Evolutionary conservation across 2,113 vertebrate genomes (phyloP), one percentile per base, ranked within the genome.

Genomic region (Calypte anna): DNA sequence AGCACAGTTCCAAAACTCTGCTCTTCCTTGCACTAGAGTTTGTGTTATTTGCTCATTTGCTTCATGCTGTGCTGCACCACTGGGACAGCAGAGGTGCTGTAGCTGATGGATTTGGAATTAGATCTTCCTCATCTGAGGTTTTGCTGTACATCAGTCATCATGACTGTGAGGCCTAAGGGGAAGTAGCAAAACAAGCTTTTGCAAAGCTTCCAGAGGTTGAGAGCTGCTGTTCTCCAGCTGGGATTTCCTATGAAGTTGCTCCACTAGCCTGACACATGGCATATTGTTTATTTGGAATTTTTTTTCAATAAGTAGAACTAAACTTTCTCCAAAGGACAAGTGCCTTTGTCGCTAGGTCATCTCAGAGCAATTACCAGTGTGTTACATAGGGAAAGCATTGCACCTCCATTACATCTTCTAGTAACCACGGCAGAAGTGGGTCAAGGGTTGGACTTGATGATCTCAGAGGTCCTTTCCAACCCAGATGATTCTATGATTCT

Each of bases 1-100:
- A 90, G 33, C 14, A 40, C 8, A 17, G 9, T 63, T 94, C 89
- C 51, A 57, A 50, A 91, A 20, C 10, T 10, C 9, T 51, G 5
- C 8, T 84, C 15, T 14, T n/a, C n/a, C 25, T 55, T 62, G 20
- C 14, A 30, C 33, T 31, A 20, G 40, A 82, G 14, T 3, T 90
- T 48, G 18, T 51, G 23, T 27, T 55, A n/a, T 40, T 92, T 82
- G 66, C 27, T 59, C 3, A 1, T 80, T 83, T 83, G 6, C 30
- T 67, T 59, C 30, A 8, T 25, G 6, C 27, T 89, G 22, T 0
- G 0, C 14, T 50, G 16, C 13, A 36, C 31, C 16, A 7, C 14
- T 40, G 40, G 44, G 27, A 68, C 11, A 72, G 11, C 23, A 57
- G 16, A 82, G 14, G 22, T 61, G 10, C 16, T 77, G 46, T n/a